phyloP scores from a whole-genome alignment of 2,888 invertebrate genomes.

The Caenorhabditis parvicauda region DNA sequence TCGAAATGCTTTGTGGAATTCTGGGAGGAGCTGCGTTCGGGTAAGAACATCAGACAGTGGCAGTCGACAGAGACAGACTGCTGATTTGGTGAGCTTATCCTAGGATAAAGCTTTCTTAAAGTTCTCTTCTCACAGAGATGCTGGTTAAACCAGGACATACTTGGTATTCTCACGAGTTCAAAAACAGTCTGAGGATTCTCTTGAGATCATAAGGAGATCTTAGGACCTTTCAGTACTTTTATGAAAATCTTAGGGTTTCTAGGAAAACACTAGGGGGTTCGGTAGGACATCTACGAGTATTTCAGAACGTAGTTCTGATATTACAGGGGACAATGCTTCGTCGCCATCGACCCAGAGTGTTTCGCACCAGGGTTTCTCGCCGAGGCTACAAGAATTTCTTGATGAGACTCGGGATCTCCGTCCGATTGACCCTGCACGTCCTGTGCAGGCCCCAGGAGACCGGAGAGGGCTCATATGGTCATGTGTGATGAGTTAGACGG shows the following conservation, averaged over 20 bases:
- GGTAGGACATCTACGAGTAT: no score
- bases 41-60: conserved; percentile 80
- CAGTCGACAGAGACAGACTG: conserved; percentile 70
- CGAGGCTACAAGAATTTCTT: conserved; percentile 55
- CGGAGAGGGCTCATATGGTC: conserved; percentile 58
- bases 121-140: no score
- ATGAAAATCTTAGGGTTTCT: no score
- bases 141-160: no score
- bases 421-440: conserved; percentile 33
- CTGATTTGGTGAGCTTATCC: conserved; percentile 65
- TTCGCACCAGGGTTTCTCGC: conserved; percentile 59
- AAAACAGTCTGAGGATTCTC: no score
- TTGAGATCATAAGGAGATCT: no score
- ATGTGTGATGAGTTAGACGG: conserved; percentile 56
- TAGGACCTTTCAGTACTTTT: no score
- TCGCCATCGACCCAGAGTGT: conserved; percentile 61
- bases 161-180: no score
- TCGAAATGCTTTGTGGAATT: conserved; percentile 85
- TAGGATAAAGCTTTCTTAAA: no score
- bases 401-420: conserved; percentile 54
- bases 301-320: not conserved
- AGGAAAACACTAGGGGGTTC: no score
- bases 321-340: conserved; percentile 61
- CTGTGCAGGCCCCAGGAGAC: conserved; percentile 61
- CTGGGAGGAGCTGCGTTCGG: conserved; percentile 74